A percentile compares a stretch with the other conserved stretches of the same genome.
phyloP scores from a whole-genome alignment of 2,888 invertebrate species.

The Rhyacophila evoluta region DNA sequence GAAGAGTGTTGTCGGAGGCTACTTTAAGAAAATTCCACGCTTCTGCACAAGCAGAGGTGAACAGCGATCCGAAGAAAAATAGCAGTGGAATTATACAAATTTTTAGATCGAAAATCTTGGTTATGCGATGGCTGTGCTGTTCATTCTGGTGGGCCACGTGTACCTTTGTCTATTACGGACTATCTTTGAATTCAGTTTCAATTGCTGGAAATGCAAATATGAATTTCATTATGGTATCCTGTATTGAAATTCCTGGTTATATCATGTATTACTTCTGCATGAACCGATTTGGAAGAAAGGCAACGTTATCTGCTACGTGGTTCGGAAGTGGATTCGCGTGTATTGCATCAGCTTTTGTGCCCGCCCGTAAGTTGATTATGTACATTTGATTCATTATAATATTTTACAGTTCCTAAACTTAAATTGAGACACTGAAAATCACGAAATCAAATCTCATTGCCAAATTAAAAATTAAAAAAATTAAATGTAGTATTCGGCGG shows the following conservation, averaged over 20 bases:
- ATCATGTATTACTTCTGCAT: conserved; percentile 72
- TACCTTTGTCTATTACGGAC: conserved; percentile 82
- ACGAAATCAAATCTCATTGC: too few relatives aligned
- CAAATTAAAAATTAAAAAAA: too few relatives aligned
- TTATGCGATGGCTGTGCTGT: conserved; percentile 73
- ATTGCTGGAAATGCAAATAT: conserved; percentile 80
- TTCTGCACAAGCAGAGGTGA: conserved; percentile 56
- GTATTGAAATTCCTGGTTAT: conserved; percentile 80
- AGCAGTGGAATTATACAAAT: conserved; percentile 58
- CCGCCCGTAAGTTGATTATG: too few relatives aligned
- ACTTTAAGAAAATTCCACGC: conserved; percentile 65
- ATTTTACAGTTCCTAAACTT: too few relatives aligned
- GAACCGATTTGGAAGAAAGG: conserved; percentile 71
- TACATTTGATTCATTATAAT: too few relatives aligned
- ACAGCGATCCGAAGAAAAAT: conserved; percentile 45
- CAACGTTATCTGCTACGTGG: conserved; percentile 58
- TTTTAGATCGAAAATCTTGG: conserved; percentile 66
- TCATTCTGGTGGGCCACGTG: conserved; percentile 83
- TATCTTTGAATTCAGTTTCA: conserved; percentile 81
- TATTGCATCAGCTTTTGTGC: conserved; percentile 60
- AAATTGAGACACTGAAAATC: too few relatives aligned
- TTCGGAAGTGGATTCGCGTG: conserved; percentile 69
- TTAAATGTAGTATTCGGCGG: too few relatives aligned
- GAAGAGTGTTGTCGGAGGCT: conserved; percentile 69
- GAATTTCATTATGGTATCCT: conserved; percentile 77